Conservation (phyloP, 2,888 invertebrate species). For the Napeogenes sylphis region DNA sequence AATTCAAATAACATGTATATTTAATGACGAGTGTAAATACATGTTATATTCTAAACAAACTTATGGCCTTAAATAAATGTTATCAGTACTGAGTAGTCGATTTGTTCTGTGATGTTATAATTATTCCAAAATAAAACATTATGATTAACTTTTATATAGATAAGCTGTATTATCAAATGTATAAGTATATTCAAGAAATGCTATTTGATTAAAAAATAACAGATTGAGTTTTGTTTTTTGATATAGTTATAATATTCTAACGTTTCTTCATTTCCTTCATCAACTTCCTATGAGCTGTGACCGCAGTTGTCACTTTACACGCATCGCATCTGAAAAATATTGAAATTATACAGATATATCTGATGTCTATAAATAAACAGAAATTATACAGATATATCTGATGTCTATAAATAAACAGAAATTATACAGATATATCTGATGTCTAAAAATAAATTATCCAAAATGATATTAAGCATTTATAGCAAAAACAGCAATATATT, state of each 20-base stretch:
- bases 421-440: neutral
- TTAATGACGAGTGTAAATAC: neutral
- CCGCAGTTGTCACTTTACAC: conserved; percentile 25
- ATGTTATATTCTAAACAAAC: neutral
- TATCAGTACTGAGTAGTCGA: neutral
- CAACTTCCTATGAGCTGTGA: conserved; percentile 26
- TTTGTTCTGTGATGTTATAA: conserved; percentile 9
- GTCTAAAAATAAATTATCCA: no score
- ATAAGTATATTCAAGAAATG: conserved; percentile 2
- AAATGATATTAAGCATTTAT: no score
- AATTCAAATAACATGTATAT: no score
- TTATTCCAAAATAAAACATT: conserved; percentile 9
- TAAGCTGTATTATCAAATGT: conserved; percentile 3
- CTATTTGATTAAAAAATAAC: neutral
- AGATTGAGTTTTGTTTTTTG: conserved; percentile 34
- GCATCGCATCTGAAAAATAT: conserved; percentile 24
- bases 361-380: neutral
- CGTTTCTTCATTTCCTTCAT: conserved; percentile 19
- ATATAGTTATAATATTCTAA: conserved; percentile 38
- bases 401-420: no score
- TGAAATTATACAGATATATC: conserved; percentile 3
- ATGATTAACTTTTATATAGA: conserved; percentile 1
- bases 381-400: conserved; percentile 3
- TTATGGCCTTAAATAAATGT: neutral
- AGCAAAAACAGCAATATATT: no score